Percentiles rank a stretch among this genome's conserved stretches.
These are phyloP conservation scores for Paradoxurus hermaphroditus DNA, from an alignment of 2,113 vertebrate genomes.

Conservation along the genomic window DNA sequence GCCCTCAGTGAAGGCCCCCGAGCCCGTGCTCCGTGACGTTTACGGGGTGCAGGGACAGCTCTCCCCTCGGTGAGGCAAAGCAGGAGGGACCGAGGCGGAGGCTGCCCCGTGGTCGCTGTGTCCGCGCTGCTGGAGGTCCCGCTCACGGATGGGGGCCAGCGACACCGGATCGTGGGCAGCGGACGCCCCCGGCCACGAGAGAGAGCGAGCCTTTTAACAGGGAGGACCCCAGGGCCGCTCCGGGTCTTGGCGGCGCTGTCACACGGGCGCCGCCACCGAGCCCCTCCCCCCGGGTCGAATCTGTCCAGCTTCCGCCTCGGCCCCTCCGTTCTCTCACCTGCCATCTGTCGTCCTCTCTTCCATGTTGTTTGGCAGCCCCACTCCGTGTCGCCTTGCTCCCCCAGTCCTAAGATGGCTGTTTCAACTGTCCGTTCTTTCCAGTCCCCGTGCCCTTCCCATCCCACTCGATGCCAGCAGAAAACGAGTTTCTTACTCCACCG, in stretches of 20 bases:
- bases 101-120: background rate
- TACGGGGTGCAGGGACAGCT: background rate
- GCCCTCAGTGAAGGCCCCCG: background rate
- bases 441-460: background rate
- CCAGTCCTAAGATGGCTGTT: background rate
- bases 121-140: background rate
- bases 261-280: background rate
- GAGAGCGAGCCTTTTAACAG: background rate
- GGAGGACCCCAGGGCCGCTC: background rate
- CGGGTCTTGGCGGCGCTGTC: background rate
- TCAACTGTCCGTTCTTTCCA: background rate
- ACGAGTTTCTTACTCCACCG: background rate
- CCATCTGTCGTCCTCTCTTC: background rate
- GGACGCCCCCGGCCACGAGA: background rate
- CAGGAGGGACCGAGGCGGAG: rapidly evolving
- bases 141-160: rapidly evolving
- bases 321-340: background rate
- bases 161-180: no score
- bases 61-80: background rate
- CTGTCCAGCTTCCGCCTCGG: background rate
- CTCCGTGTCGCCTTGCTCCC: background rate
- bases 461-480: background rate
- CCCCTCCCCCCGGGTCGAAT: background rate
- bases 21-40: rapidly evolving
- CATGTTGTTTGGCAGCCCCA: background rate